Conservation (phyloP, 2,888 invertebrate species). For the Coremacera marginata region DNA sequence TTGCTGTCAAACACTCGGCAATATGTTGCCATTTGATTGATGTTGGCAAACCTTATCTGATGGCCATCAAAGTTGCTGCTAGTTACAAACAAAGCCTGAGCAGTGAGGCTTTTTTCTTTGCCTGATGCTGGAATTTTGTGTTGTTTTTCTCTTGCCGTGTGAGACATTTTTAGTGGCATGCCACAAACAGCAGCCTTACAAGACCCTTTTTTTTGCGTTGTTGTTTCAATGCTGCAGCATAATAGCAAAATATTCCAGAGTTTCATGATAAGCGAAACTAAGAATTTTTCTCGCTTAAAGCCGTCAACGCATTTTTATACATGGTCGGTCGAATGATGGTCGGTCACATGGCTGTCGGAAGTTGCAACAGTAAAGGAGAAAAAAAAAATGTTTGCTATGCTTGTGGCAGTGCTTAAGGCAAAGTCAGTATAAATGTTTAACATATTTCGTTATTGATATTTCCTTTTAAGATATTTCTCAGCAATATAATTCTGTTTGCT, state of each 20-base stretch:
- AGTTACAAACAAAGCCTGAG: not conserved
- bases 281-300: not conserved
- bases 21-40: constrained; percentile 2
- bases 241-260: not conserved
- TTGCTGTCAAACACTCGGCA: not conserved
- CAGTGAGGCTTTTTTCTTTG: not conserved
- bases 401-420: not conserved
- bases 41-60: constrained; percentile 10
- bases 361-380: not conserved
- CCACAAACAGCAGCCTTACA: not conserved
- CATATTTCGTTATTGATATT: constrained; percentile 14
- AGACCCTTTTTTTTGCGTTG: not conserved
- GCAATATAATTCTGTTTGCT: not conserved
- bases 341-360: constrained; percentile 3
- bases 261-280: not conserved
- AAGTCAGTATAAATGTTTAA: not conserved
- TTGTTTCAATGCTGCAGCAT: not conserved
- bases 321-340: not conserved
- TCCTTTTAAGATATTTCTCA: not conserved
- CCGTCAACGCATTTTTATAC: constrained; percentile 7
- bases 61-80: not conserved
- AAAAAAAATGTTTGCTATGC: too few species aligned
- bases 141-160: not conserved
- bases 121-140: too few species aligned
- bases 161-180: not conserved